A percentile compares a stretch with the other conserved stretches of the same genome.
Conservation (phyloP, 2,888 invertebrate species). For the Parnassius glacialis region DNA sequence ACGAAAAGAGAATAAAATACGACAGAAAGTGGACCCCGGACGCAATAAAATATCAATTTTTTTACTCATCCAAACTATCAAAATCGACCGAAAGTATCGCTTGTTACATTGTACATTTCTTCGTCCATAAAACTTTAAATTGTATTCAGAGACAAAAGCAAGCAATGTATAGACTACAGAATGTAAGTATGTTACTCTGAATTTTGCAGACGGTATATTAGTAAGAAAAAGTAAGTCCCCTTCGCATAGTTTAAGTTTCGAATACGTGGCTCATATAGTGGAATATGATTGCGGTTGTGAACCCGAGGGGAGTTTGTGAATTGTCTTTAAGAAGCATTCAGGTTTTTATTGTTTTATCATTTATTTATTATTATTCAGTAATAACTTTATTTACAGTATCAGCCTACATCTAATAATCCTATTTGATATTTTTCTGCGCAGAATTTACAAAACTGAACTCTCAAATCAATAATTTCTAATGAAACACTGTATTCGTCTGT, state of each 20-base stretch:
- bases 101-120: conserved; percentile 2
- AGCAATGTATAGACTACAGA: conserved; percentile 5
- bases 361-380: conserved; percentile 11
- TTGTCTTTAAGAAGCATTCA: conserved; percentile 21
- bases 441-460: too few species aligned
- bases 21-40: conserved; percentile 68
- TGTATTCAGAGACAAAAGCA: neutral
- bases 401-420: too few species aligned
- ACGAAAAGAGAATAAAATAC: conserved; percentile 72
- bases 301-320: conserved; percentile 30
- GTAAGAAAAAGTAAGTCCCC: conserved; percentile 30
- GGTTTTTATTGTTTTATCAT: conserved; percentile 10
- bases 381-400: too few species aligned
- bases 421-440: too few species aligned
- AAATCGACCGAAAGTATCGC: neutral
- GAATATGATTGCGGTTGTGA: conserved; percentile 41
- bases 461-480: too few species aligned
- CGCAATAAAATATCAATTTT: conserved; percentile 79
- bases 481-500: too few species aligned
- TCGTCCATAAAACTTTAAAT: neutral
- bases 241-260: conserved; percentile 62
- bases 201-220: conserved; percentile 5
- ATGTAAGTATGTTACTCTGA: neutral
- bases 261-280: conserved; percentile 31
- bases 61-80: conserved; percentile 42